Evolutionary conservation across 2,797 vertebrate genomes (phyloP).

Genomic region (Liparis tanakae): DNA sequence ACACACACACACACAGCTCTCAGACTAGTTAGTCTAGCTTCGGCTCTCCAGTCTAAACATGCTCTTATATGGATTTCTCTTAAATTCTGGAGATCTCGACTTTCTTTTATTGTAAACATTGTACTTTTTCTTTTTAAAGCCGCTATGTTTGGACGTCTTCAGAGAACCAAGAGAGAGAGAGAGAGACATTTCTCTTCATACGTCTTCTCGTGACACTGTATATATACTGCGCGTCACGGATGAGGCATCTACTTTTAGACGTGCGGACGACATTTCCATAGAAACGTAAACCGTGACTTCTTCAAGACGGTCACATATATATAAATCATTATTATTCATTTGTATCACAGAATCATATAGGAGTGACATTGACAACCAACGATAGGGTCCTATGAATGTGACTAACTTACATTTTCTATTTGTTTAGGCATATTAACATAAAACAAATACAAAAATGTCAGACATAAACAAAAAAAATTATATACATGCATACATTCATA

Average conservation of each 20-base stretch:
- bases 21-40: slow-evolving; percentile 61
- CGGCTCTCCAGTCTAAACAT: slow-evolving; percentile 70
- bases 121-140: too few species aligned
- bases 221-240: slow-evolving; percentile 13
- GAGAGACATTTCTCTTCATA: background rate
- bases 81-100: slow-evolving; percentile 55
- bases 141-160: slow-evolving; percentile 28
- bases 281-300: background rate
- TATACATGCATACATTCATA: too few species aligned
- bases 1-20: slow-evolving; percentile 25
- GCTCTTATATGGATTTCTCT: slow-evolving; percentile 72
- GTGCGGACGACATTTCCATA: background rate
- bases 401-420: too few species aligned
- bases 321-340: too few species aligned
- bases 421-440: too few species aligned
- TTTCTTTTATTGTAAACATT: slow-evolving; percentile 61
- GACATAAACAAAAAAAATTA: too few species aligned
- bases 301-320: too few species aligned
- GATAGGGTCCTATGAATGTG: too few species aligned
- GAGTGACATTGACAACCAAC: too few species aligned
- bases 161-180: slow-evolving; percentile 3
- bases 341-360: too few species aligned
- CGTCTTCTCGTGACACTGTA: slow-evolving; percentile 10
- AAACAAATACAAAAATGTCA: too few species aligned
- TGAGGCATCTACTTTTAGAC: slow-evolving; percentile 16